phyloP scores from a whole-genome alignment of 2,888 invertebrate genomes.

The Trachelus troglodyta region DNA sequence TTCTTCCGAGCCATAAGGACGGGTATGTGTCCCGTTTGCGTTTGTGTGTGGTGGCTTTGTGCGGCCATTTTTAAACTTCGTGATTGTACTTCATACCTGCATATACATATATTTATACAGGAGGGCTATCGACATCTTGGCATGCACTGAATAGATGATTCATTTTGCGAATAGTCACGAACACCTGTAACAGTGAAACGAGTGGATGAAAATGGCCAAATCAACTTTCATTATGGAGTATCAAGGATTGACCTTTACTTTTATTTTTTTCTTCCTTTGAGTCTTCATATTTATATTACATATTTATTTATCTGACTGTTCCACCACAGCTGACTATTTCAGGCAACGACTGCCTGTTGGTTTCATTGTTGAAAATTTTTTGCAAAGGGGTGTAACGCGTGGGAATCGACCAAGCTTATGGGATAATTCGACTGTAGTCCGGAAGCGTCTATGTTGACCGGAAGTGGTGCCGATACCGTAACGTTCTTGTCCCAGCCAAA shows the following conservation, averaged over 20 bases:
- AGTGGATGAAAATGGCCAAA: neutral
- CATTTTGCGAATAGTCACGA: neutral
- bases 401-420: neutral
- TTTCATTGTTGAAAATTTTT: neutral
- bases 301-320: neutral
- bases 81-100: neutral
- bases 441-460: constrained; percentile 36
- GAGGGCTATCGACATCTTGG: neutral
- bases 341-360: neutral
- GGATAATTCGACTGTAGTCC: constrained; percentile 1
- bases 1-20: neutral
- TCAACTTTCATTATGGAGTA: neutral
- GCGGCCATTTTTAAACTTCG: neutral
- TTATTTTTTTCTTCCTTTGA: too few relatives aligned
- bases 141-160: neutral
- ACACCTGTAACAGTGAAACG: neutral
- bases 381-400: neutral
- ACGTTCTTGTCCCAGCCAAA: constrained; percentile 49
- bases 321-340: neutral
- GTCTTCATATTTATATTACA: neutral
- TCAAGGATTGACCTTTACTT: neutral
- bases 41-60: neutral
- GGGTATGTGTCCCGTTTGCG: neutral
- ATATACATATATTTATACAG: neutral
- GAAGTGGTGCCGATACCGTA: constrained; percentile 57